These are phyloP conservation scores for Enoplosus armatus DNA, from an alignment of 2,797 vertebrate genomes.

Conservation along the genomic window DNA sequence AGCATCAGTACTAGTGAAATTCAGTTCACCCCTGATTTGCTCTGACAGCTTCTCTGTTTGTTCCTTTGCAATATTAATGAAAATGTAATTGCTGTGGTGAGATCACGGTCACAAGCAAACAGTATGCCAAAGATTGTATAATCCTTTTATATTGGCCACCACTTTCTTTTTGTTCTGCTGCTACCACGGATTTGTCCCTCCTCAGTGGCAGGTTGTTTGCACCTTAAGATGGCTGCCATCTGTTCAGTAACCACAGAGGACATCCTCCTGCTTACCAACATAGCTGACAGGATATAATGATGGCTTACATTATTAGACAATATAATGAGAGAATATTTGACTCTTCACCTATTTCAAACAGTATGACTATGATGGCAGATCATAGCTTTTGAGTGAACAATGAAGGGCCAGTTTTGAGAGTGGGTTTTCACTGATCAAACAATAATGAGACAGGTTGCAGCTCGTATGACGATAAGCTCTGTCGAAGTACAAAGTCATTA, in stretches of 20 bases:
- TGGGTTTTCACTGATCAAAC: not conserved
- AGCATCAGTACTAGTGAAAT: not conserved
- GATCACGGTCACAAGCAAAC: constrained; percentile 37
- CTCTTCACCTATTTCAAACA: constrained; percentile 34
- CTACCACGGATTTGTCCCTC: constrained; percentile 44
- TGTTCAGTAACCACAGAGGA: constrained; percentile 60
- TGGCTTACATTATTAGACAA: constrained; percentile 59
- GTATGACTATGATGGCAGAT: not conserved
- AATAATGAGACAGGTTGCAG: not conserved
- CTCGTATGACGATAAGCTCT: not conserved
- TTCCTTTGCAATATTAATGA: constrained; percentile 62
- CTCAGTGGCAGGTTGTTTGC: constrained; percentile 66
- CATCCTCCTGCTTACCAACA: constrained; percentile 38
- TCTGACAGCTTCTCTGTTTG: constrained; percentile 52
- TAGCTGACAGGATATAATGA: constrained; percentile 52
- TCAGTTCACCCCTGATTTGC: constrained; percentile 9
- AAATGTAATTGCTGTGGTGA: constrained; percentile 50
- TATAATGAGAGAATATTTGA: constrained; percentile 42
- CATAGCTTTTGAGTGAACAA: not conserved
- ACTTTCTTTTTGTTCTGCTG: constrained; percentile 16
- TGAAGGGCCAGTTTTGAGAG: not conserved
- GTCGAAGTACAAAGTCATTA: not conserved
- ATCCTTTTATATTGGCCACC: constrained; percentile 29
- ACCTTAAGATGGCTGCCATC: constrained; percentile 66
- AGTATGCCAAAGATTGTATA: constrained; percentile 23